Conservation (phyloP, 2,888 invertebrate species). For the Cantharis nigra region DNA sequence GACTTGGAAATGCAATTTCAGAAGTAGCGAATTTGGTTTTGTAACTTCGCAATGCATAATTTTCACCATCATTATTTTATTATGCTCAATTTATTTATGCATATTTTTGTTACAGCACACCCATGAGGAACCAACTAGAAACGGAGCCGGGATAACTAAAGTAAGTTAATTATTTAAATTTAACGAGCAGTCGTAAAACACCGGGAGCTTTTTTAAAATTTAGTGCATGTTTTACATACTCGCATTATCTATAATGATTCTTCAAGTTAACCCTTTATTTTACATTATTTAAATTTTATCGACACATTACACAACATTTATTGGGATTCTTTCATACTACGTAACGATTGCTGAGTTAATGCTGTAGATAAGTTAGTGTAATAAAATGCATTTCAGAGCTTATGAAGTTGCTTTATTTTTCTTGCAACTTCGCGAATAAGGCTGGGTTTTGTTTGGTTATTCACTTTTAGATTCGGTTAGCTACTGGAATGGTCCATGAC, state of each 20-base stretch:
- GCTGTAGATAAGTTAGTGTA: background rate
- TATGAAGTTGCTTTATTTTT: background rate
- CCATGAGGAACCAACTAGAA: constrained; percentile 55
- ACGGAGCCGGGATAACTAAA: constrained; percentile 55
- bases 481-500: too few relatives aligned
- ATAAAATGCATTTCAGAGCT: background rate
- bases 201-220: background rate
- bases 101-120: constrained; percentile 57
- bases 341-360: background rate
- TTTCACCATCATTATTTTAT: background rate
- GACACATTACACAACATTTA: background rate
- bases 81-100: constrained; percentile 1
- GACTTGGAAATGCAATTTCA: background rate
- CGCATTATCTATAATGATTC: background rate
- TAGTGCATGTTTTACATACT: background rate
- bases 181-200: background rate
- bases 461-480: too few relatives aligned
- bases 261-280: background rate
- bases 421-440: background rate
- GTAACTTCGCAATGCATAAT: background rate
- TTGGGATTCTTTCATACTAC: background rate
- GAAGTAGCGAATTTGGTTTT: background rate
- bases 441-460: too few relatives aligned
- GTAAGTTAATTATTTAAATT: constrained; percentile 41
- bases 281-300: background rate